These are phyloP conservation scores for Hemistola chrysoprasaria DNA, from an alignment of 2,888 invertebrate genomes.

Conservation along the genomic window DNA sequence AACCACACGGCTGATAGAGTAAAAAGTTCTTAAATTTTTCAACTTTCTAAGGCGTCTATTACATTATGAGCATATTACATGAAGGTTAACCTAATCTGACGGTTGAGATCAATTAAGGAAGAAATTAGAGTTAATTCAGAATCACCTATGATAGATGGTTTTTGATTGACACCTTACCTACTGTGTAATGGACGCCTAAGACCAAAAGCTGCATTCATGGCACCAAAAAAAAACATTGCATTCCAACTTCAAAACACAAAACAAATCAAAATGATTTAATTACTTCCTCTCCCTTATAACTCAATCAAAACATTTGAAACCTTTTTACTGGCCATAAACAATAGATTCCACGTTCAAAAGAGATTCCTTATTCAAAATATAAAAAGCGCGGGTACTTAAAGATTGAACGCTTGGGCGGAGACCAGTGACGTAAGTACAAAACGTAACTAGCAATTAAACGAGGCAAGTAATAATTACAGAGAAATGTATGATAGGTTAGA, in stretches of 20 bases:
- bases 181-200: too few relatives aligned
- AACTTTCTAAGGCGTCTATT: too few relatives aligned
- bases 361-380: constrained; percentile 49
- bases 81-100: too few relatives aligned
- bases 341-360: constrained; percentile 38
- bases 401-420: constrained; percentile 60
- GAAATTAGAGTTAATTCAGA: neutral
- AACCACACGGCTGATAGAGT: too few relatives aligned
- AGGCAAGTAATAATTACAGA: constrained; percentile 62
- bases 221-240: constrained; percentile 14
- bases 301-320: constrained; percentile 58
- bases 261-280: constrained; percentile 56
- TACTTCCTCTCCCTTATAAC: constrained; percentile 61
- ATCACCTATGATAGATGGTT: constrained; percentile 4
- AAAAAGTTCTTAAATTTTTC: too few relatives aligned
- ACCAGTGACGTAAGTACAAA: constrained; percentile 62
- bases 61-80: too few relatives aligned
- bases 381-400: constrained; percentile 32
- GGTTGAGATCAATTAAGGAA: too few relatives aligned
- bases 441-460: constrained; percentile 67
- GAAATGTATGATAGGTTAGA: constrained; percentile 38
- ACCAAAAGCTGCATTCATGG: too few relatives aligned
- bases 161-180: too few relatives aligned
- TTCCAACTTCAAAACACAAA: constrained; percentile 14
- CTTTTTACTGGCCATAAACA: constrained; percentile 70